A percentile compares a stretch with the other conserved stretches of the same genome.
Conservation (phyloP, 2,113 vertebrate genomes). For the human (Homo sapiens) region GRCh38 chr3:21802501-21803000, state of each 20-base stretch:
- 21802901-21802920: neutral
- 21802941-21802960: neutral
- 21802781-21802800: neutral
- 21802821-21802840: neutral
- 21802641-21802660: neutral
- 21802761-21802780: neutral
- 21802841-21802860: neutral
- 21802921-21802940: neutral
- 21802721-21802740: neutral
- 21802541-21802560: slow-evolving; percentile 41
- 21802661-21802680: neutral
- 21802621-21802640: too few species aligned
- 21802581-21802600: too few species aligned
- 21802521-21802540: slow-evolving; percentile 47
- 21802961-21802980: neutral
- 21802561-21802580: neutral
- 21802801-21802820: neutral
- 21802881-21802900: neutral
- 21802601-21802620: neutral
- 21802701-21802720: neutral
- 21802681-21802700: too few species aligned
- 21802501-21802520: slow-evolving; percentile 38
- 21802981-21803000: neutral
- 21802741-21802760: neutral
- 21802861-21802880: neutral